A percentile compares a stretch with the other conserved stretches of the same genome.
These are phyloP conservation scores for Pelmatolapia mariae DNA, from an alignment of 2,113 vertebrate genomes.

Conservation along the genomic window DNA sequence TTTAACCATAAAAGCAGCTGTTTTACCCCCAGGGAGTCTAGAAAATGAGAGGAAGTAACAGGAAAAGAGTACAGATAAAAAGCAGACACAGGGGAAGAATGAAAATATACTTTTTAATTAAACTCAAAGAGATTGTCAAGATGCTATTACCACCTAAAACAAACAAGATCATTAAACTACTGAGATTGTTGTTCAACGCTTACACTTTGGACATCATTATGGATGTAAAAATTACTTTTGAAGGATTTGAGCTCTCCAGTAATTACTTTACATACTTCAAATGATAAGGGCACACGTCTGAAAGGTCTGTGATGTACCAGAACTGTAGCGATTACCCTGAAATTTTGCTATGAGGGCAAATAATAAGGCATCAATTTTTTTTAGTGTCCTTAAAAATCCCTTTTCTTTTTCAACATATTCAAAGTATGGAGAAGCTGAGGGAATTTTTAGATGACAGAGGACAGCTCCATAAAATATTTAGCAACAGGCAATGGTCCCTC, in stretches of 20 bases:
- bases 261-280: background rate
- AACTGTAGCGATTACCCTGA: background rate
- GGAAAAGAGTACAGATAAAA: background rate
- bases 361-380: background rate
- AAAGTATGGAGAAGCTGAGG: conserved; percentile 5
- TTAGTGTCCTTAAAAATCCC: background rate
- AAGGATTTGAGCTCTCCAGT: background rate
- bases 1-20: background rate
- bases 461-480: conserved; percentile 50
- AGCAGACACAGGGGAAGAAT: background rate
- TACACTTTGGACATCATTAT: background rate
- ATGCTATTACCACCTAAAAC: background rate
- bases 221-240: background rate
- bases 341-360: background rate
- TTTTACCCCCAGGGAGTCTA: background rate
- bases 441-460: conserved; percentile 20
- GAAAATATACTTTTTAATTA: background rate
- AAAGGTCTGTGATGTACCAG: background rate
- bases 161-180: background rate
- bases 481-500: conserved; percentile 12
- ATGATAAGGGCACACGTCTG: background rate
- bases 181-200: background rate
- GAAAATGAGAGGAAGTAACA: background rate
- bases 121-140: background rate
- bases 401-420: background rate